Evolutionary conservation across 1,140 invertebrate species (phyloP).

Genomic region (Dolichoris vasculosae): DNA sequence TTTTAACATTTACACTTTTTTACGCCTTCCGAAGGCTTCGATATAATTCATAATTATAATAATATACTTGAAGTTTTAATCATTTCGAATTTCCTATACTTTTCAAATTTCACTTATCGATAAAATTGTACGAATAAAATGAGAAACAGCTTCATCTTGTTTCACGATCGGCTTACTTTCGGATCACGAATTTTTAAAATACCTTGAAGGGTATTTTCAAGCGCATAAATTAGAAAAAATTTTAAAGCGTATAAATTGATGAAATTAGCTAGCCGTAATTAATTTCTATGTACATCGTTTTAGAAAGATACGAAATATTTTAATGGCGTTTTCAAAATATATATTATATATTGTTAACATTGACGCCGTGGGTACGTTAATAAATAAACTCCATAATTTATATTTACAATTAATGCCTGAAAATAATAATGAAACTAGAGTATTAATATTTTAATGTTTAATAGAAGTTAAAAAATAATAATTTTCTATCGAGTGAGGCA

Average conservation of each 20-base stretch:
- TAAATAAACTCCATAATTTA: neutral
- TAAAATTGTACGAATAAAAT: neutral
- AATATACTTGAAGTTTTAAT: neutral
- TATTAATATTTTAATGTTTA: neutral
- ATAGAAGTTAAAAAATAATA: neutral
- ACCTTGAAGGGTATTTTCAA: neutral
- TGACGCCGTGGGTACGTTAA: neutral
- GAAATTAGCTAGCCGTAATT: neutral
- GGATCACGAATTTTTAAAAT: neutral
- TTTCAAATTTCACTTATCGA: neutral
- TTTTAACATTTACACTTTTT: neutral
- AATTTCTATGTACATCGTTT: neutral
- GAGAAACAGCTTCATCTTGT: neutral
- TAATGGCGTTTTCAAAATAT: neutral
- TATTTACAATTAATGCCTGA: neutral
- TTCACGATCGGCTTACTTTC: neutral
- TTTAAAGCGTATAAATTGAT: neutral
- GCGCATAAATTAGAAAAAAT: too few relatives aligned
- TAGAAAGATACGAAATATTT: neutral
- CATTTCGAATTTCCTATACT: neutral
- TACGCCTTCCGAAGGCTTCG: neutral
- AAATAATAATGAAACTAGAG: neutral
- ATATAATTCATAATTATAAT: neutral
- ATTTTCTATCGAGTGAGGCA: neutral
- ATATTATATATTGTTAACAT: neutral